These are phyloP conservation scores for Agriopis leucophaearia DNA, from an alignment of 2,888 invertebrate species.

Conservation along the genomic window DNA sequence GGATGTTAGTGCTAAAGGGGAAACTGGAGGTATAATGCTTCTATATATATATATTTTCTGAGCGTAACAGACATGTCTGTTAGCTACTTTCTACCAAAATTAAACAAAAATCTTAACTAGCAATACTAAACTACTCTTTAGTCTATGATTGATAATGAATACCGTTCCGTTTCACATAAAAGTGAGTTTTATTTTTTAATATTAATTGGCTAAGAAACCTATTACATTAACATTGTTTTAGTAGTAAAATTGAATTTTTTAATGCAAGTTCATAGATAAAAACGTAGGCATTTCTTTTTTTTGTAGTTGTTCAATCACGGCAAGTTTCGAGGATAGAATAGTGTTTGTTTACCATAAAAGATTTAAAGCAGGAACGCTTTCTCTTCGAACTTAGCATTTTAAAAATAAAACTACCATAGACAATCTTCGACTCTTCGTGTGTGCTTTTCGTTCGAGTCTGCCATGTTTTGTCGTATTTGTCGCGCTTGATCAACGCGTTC, in stretches of 20 bases:
- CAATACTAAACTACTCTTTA: conserved; percentile 40
- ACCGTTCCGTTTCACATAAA: conserved; percentile 54
- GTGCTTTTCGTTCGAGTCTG: conserved; percentile 83
- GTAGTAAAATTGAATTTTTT: not conserved
- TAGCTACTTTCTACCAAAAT: conserved; percentile 25
- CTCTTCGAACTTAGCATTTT: conserved; percentile 57
- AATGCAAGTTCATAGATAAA: not conserved
- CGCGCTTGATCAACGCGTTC: conserved; percentile 84
- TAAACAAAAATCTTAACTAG: conserved; percentile 4
- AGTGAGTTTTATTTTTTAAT: too few species aligned
- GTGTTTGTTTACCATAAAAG: not conserved
- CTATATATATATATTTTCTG: too few species aligned
- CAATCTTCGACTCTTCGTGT: conserved; percentile 77
- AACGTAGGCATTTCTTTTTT: too few species aligned
- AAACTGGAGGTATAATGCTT: too few species aligned
- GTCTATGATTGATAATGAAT: conserved; percentile 54
- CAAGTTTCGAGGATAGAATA: not conserved
- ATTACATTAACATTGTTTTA: not conserved
- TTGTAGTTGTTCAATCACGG: too few species aligned
- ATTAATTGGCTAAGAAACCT: too few species aligned
- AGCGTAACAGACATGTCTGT: too few species aligned
- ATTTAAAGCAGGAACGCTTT: conserved; percentile 50
- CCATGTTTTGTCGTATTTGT: conserved; percentile 87
- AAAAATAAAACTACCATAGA: conserved; percentile 80
- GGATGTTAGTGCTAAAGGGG: too few species aligned